Conservation (phyloP, 2,797 vertebrate species). For the Fistularia commersonii region DNA sequence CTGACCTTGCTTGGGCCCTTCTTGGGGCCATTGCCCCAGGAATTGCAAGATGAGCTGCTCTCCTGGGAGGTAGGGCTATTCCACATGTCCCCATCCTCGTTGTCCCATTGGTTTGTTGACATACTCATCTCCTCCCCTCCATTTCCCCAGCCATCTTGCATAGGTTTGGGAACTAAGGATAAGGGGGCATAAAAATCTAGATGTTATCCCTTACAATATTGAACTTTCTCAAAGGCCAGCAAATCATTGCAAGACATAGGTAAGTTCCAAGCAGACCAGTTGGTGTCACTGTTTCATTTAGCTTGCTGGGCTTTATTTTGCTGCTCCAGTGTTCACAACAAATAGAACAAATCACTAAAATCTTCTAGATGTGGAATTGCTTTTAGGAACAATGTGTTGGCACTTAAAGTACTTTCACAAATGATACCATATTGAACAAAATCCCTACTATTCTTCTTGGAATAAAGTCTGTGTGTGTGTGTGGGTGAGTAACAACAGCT, state of each 20-base stretch:
- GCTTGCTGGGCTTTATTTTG: not conserved
- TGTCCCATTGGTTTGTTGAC: conserved; percentile 87
- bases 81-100: conserved; percentile 95
- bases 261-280: conserved; percentile 51
- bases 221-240: not conserved
- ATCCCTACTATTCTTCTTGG: too few relatives aligned
- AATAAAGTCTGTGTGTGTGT: too few relatives aligned
- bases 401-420: too few relatives aligned
- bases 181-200: too few relatives aligned
- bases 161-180: conserved; percentile 90
- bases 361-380: conserved; percentile 40
- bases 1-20: conserved; percentile 90
- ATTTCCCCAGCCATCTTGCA: conserved; percentile 97
- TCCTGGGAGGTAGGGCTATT: conserved; percentile 92
- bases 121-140: conserved; percentile 88
- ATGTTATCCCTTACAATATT: not conserved
- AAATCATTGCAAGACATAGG: conserved; percentile 1
- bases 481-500: too few relatives aligned
- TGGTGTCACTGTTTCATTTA: conserved; percentile 66
- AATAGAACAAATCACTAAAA: conserved; percentile 39
- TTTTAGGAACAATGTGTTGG: conserved; percentile 21
- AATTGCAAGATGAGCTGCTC: conserved; percentile 88
- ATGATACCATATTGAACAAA: too few relatives aligned
- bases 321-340: conserved; percentile 8
- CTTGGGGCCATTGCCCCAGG: conserved; percentile 91